Conservation (phyloP, 2,797 vertebrate species). For the Tragopan temminckii region DNA sequence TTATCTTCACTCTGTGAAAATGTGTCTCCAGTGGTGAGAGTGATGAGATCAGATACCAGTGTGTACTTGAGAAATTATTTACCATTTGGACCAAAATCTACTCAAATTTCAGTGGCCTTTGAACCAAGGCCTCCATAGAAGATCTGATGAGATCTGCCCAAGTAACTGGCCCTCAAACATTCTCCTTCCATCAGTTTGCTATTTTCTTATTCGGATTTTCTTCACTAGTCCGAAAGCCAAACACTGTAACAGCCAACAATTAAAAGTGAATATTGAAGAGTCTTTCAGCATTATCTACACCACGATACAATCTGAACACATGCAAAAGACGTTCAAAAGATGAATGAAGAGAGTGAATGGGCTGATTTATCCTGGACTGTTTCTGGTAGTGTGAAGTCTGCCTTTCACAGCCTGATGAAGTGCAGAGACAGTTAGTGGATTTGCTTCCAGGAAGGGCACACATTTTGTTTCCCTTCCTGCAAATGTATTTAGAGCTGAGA, state of each 20-base stretch:
- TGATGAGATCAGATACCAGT: neutral
- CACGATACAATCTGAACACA: slow-evolving; percentile 13
- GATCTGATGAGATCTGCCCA: neutral
- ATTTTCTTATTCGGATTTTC: neutral
- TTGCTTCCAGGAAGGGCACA: slow-evolving; percentile 48
- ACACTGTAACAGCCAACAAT: neutral
- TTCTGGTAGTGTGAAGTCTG: slow-evolving; percentile 36
- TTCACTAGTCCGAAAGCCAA: neutral
- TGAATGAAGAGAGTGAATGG: slow-evolving; percentile 50
- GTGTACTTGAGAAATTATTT: neutral
- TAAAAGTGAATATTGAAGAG: neutral
- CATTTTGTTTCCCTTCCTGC: slow-evolving; percentile 4
- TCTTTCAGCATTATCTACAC: neutral
- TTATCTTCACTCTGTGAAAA: neutral
- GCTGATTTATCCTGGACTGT: slow-evolving; percentile 38
- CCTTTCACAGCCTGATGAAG: slow-evolving; percentile 55
- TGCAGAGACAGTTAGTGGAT: slow-evolving; percentile 49
- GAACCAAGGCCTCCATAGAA: neutral
- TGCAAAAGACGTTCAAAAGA: slow-evolving; percentile 20
- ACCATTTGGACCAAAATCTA: neutral
- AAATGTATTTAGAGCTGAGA: slow-evolving; percentile 34
- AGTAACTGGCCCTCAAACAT: neutral
- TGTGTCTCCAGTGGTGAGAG: accelerated
- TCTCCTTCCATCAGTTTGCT: neutral
- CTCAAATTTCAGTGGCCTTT: neutral